A percentile compares a stretch with the other conserved stretches of the same genome.
phyloP scores from a whole-genome alignment of 2,888 invertebrate species.

The Nomada ruficornis region DNA sequence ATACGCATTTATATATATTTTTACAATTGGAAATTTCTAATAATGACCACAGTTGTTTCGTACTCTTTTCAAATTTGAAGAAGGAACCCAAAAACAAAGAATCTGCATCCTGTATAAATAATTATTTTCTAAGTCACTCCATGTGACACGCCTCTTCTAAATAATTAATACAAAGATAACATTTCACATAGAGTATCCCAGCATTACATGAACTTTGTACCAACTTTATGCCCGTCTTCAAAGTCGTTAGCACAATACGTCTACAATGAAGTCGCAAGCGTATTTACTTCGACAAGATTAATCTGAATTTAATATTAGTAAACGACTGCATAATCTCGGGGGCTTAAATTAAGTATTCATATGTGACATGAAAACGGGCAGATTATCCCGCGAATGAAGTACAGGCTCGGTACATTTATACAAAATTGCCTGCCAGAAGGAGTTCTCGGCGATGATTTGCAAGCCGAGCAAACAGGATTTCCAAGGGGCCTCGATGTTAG shows the following conservation, averaged over 20 bases:
- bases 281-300: neutral
- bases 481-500: conserved; percentile 44
- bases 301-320: conserved; percentile 8
- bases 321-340: neutral
- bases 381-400: conserved; percentile 31
- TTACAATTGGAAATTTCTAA: no score
- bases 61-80: no score
- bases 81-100: no score
- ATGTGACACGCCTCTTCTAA: no score
- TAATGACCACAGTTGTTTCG: no score
- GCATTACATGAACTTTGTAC: neutral
- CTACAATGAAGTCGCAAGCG: neutral
- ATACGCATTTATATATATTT: no score
- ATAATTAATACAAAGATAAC: no score
- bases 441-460: conserved; percentile 41
- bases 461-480: conserved; percentile 52
- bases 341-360: conserved; percentile 19
- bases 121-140: no score
- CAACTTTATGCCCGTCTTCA: neutral
- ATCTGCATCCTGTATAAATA: no score
- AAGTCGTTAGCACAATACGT: neutral
- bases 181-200: no score
- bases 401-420: conserved; percentile 29
- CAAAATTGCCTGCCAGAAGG: conserved; percentile 38
- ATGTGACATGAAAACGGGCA: conserved; percentile 7